Evolutionary conservation across 2,113 vertebrate species (phyloP), one percentile per base, ranked within the genome.

Genomic region (Dicentrarchus labrax): DNA sequence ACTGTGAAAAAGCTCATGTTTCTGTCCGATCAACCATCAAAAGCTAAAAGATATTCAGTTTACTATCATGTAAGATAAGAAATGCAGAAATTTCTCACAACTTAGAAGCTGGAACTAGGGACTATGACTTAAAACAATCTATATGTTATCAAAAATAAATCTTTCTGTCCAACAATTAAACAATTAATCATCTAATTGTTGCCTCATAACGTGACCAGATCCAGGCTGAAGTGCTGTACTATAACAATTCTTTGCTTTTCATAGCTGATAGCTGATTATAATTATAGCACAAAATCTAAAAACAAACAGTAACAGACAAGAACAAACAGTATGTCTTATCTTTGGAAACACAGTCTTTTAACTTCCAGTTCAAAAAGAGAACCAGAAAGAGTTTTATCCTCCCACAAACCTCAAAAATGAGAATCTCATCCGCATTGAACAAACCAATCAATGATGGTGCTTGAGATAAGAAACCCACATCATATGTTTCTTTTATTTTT

Each of bases 341-440:
- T 67, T 4, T 47, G 19, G 17, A 39, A 61, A 74, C 43, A 48
- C 13, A 50, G 22, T 43, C 54, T 61, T 57, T 77, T 21, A 59
- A 47, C 9, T 76, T 72, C 38, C 16, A 0, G 15, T 38, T 59
- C 38, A 78, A 9, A 61, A 47, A 36, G 5, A 43, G n/a, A 71
- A 73, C 12, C 4, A 61, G 51, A 50, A 45, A 0, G 11, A 10
- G 0, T 15, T 39, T 48, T 73, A 4, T 64, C 69, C 0, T 0
- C 54, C 75, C 47, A 36, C 47, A 86, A 89, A 77, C 76, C 76
- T 73, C 67, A 78, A 41, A 54, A 66, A 50, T 53, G 13, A 22
- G 4, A 53, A 64, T 59, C 5, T 16, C 22, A 7, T 17, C 4
- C 24, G 72, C 15, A 36, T 53, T 53, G 38, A 56, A 53, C 21